Percentiles rank a stretch among this genome's conserved stretches.
Conservation (phyloP, 2,888 invertebrate species). For the Ashinkailepas kermadecensis region DNA sequence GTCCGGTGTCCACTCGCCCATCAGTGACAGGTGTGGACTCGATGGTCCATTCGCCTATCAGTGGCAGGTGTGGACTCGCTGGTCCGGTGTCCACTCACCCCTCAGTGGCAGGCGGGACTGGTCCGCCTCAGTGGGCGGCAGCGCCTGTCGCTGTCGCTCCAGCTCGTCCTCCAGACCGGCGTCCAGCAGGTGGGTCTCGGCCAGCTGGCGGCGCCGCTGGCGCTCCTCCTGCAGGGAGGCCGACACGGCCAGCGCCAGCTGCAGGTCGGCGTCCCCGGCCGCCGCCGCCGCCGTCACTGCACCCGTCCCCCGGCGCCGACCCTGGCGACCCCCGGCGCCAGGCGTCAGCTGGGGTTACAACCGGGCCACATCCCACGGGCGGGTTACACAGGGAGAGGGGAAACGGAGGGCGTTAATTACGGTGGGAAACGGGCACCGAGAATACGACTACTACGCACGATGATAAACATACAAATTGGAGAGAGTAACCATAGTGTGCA, state of each 20-base stretch:
- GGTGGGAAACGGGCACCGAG: too few relatives aligned
- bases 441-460: too few relatives aligned
- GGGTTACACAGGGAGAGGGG: too few relatives aligned
- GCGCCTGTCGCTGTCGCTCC: neutral
- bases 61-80: too few relatives aligned
- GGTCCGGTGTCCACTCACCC: too few relatives aligned
- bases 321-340: neutral
- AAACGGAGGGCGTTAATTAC: too few relatives aligned
- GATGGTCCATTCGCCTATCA: too few relatives aligned
- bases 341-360: neutral
- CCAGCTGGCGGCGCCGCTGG: neutral
- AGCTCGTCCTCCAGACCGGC: neutral
- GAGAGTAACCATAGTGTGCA: too few relatives aligned
- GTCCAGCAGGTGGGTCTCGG: neutral
- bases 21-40: too few relatives aligned
- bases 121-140: neutral
- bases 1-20: too few relatives aligned
- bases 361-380: neutral
- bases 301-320: neutral
- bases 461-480: too few relatives aligned
- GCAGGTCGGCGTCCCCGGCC: neutral
- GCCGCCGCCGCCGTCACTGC: neutral
- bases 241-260: conserved; percentile 19
- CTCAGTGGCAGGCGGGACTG: neutral
- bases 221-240: neutral